These are phyloP conservation scores for Psammodynastes pulverulentus DNA, from an alignment of 2,113 vertebrate genomes.

Conservation along the genomic window DNA sequence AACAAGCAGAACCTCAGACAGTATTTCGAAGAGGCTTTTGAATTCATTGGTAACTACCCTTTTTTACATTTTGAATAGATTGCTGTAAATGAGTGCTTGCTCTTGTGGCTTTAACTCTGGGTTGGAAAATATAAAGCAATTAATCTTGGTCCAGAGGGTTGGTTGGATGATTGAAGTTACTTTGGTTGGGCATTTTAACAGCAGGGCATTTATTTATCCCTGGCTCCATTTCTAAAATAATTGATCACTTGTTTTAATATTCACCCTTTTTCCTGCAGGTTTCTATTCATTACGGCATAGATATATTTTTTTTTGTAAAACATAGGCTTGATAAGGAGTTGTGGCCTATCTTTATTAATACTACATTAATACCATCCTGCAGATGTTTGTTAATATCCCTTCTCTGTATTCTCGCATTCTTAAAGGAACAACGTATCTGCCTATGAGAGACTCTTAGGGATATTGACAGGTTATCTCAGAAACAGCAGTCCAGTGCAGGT, in stretches of 20 bases:
- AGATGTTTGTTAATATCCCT: background rate
- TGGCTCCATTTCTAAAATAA: background rate
- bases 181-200: background rate
- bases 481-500: background rate
- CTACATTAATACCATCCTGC: background rate
- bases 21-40: slow-evolving; percentile 99
- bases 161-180: background rate
- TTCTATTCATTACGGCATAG: background rate
- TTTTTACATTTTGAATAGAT: background rate
- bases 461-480: background rate
- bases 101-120: slow-evolving; percentile 1
- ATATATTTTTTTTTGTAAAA: background rate
- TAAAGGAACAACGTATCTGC: background rate
- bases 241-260: background rate
- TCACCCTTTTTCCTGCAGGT: background rate
- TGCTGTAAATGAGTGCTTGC: background rate
- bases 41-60: slow-evolving; percentile 89
- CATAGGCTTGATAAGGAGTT: background rate
- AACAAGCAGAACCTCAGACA: slow-evolving; percentile 99
- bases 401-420: background rate
- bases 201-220: background rate
- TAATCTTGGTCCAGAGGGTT: slow-evolving; percentile 26
- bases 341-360: background rate
- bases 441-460: background rate
- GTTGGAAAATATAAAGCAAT: background rate